Percentiles rank a stretch among this genome's conserved stretches.
Evolutionary conservation across 2,888 invertebrate genomes (phyloP).

Genomic region (Thumatha senex): DNA sequence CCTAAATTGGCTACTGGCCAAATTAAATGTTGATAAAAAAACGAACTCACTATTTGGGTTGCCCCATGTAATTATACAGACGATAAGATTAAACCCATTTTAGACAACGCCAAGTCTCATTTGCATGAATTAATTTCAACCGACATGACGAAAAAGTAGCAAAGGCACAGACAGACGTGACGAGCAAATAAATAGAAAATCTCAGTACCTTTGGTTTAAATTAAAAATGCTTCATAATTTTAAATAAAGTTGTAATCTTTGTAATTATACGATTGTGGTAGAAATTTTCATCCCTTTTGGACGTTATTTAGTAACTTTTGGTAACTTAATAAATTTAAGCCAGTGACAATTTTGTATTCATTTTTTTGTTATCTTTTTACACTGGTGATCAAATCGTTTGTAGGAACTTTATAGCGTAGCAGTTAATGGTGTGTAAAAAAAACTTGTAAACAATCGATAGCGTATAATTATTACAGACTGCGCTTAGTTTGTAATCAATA

Average conservation of each 20-base stretch:
- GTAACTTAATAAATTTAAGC: background rate
- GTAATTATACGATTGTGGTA: constrained; percentile 16
- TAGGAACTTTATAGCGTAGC: too few relatives aligned
- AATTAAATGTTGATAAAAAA: constrained; percentile 52
- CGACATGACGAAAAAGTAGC: constrained; percentile 56
- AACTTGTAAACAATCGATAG: too few relatives aligned
- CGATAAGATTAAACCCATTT: constrained; percentile 67
- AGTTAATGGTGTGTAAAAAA: too few relatives aligned
- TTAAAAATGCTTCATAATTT: constrained; percentile 31
- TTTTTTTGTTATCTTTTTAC: too few relatives aligned
- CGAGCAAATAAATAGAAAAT: constrained; percentile 50
- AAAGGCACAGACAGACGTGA: constrained; percentile 49
- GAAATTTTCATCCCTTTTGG: constrained; percentile 3
- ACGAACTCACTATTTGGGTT: constrained; percentile 50
- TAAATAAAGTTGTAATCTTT: constrained; percentile 21
- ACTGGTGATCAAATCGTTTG: too few relatives aligned
- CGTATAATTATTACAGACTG: too few relatives aligned
- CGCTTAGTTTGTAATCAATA: too few relatives aligned
- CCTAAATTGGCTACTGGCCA: constrained; percentile 32
- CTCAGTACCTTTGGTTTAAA: constrained; percentile 25
- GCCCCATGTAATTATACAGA: constrained; percentile 56
- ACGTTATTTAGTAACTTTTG: background rate
- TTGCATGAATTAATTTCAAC: constrained; percentile 71
- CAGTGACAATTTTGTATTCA: background rate
- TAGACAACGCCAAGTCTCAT: constrained; percentile 58